phyloP scores from a whole-genome alignment of 2,797 vertebrate genomes.

The Threskiornis aethiopicus region DNA sequence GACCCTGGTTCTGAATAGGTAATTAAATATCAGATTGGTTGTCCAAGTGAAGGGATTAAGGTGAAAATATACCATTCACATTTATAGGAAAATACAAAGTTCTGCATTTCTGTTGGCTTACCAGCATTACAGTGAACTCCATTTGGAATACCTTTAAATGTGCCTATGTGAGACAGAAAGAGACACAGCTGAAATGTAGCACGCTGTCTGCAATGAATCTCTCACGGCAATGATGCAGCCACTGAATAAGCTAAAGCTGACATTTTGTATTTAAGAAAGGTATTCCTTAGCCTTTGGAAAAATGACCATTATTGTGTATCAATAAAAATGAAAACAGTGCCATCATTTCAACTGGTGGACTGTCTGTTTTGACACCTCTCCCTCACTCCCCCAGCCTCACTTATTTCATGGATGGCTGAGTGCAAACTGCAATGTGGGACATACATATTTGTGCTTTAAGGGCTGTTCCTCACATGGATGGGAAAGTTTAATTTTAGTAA shows the following conservation, averaged over 20 bases:
- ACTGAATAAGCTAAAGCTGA: not conserved
- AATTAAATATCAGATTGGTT: conserved; percentile 30
- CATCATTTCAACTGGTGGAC: not conserved
- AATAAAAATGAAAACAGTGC: not conserved
- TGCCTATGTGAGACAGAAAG: not conserved
- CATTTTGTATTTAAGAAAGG: not conserved
- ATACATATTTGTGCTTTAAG: not conserved
- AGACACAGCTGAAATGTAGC: not conserved
- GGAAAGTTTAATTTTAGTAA: not conserved
- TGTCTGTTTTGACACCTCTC: not conserved
- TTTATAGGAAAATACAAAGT: not conserved
- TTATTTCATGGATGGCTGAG: not conserved
- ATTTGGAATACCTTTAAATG: not conserved
- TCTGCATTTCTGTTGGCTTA: not conserved
- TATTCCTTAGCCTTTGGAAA: not conserved
- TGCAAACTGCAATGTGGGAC: not conserved
- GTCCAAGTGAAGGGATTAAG: not conserved
- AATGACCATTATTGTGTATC: not conserved
- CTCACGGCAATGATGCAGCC: not conserved
- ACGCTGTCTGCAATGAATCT: not conserved
- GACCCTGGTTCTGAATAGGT: not conserved
- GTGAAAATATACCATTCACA: not conserved
- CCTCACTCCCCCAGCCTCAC: not conserved
- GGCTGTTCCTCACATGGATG: not conserved
- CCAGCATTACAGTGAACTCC: not conserved